Conservation (phyloP, 2,113 vertebrate genomes). For the Lipophrys pholis region DNA sequence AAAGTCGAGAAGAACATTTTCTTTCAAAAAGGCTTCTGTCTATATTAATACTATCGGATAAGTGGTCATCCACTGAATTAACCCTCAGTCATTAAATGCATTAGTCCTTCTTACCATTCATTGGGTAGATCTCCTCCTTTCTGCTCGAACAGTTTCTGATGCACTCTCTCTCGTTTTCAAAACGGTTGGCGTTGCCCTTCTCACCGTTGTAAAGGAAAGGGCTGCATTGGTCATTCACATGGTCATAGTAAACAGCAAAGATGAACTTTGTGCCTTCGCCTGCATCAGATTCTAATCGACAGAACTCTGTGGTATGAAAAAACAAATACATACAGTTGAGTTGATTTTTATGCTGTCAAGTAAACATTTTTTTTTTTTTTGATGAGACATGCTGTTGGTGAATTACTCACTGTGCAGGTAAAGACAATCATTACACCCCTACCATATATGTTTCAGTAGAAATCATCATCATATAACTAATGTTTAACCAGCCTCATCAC, state of each 20-base stretch:
- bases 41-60: too few relatives aligned
- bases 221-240: slow-evolving; percentile 40
- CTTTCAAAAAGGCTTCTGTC: background rate
- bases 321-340: background rate
- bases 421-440: background rate
- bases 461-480: slow-evolving; percentile 50
- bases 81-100: too few relatives aligned
- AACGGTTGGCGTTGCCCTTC: slow-evolving; percentile 81
- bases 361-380: background rate
- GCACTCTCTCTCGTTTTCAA: slow-evolving; percentile 69
- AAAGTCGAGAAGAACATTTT: slow-evolving; percentile 7
- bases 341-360: background rate
- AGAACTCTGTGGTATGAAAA: slow-evolving; percentile 70
- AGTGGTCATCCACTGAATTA: too few relatives aligned
- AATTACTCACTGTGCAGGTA: background rate
- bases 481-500: slow-evolving; percentile 74
- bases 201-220: slow-evolving; percentile 73
- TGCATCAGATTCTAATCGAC: slow-evolving; percentile 13
- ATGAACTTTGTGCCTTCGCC: slow-evolving; percentile 16
- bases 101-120: slow-evolving; percentile 62
- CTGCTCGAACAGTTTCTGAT: slow-evolving; percentile 76
- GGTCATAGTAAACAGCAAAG: slow-evolving; percentile 56
- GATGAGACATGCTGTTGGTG: background rate
- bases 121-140: slow-evolving; percentile 61
- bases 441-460: slow-evolving; percentile 12